A percentile compares a stretch with the other conserved stretches of the same genome.
Evolutionary conservation across 2,113 vertebrate species (phyloP).

Genomic region (Isichthys henryi): DNA sequence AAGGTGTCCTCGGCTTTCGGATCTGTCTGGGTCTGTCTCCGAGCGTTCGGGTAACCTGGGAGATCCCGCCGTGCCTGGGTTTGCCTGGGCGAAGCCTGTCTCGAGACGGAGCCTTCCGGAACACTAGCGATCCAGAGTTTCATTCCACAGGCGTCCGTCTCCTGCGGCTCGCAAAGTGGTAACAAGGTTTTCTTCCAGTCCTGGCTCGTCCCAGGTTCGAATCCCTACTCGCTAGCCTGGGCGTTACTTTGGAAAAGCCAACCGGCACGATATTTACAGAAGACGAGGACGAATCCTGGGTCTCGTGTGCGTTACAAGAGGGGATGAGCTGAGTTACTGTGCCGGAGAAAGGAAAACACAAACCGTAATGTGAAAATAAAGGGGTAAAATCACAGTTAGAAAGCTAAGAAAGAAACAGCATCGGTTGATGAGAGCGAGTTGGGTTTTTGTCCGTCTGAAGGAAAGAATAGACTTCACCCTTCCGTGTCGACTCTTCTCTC

Average conservation of each 20-base stretch:
- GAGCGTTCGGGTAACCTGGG: neutral
- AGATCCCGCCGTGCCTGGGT: neutral
- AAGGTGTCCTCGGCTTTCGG: neutral
- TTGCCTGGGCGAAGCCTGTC: neutral
- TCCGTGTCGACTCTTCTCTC: neutral
- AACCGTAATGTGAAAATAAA: neutral
- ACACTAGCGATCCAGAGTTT: neutral
- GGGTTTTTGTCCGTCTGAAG: neutral
- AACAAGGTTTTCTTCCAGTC: no score
- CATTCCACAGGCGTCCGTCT: neutral
- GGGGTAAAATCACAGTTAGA: neutral
- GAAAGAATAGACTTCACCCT: neutral
- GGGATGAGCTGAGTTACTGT: neutral
- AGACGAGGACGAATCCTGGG: neutral
- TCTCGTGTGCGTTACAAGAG: neutral
- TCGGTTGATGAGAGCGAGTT: neutral
- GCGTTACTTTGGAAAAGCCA: neutral
- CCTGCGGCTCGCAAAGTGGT: neutral
- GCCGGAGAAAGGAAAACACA: neutral
- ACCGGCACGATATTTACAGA: conserved; percentile 11
- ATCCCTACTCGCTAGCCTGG: neutral
- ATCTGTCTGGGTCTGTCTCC: no score
- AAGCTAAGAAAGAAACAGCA: neutral
- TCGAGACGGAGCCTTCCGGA: neutral
- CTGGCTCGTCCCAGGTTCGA: neutral